A percentile compares a stretch with the other conserved stretches of the same genome.
phyloP scores from a whole-genome alignment of 2,113 vertebrate species.

The Macaca nemestrina region DNA sequence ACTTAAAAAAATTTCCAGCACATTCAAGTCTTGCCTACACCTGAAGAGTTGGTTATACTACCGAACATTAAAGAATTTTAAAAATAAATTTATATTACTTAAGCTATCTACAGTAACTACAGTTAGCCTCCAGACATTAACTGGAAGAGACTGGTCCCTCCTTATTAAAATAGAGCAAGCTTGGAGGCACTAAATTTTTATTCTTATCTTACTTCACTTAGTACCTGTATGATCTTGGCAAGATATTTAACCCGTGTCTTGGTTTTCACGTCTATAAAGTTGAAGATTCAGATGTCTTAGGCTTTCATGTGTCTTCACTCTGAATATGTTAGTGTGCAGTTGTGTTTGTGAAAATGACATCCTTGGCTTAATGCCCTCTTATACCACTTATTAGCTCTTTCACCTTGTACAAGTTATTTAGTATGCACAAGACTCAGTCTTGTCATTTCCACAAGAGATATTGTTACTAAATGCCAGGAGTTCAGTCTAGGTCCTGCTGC shows the following conservation, averaged over 20 bases:
- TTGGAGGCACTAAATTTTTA: background rate
- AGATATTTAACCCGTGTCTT: background rate
- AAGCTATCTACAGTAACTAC: background rate
- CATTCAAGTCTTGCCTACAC: background rate
- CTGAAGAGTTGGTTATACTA: background rate
- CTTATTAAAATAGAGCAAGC: background rate
- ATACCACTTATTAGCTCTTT: background rate
- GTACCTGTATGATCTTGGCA: background rate
- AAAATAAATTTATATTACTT: constrained; percentile 16
- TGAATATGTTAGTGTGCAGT: background rate
- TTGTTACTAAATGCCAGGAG: too few relatives aligned
- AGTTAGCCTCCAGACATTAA: background rate
- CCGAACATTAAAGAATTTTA: background rate
- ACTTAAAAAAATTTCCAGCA: background rate
- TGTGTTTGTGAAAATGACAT: background rate
- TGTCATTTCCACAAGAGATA: background rate
- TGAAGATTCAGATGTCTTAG: background rate
- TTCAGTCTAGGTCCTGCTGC: too few relatives aligned
- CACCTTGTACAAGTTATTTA: background rate
- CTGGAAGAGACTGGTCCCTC: background rate
- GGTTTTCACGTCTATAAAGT: background rate
- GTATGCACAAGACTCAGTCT: background rate
- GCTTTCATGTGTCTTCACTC: constrained; percentile 29
- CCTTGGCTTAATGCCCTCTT: background rate
- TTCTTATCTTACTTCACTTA: background rate